Conservation (phyloP, 2,113 vertebrate genomes). For the Forbesichthys papilliferus region DNA sequence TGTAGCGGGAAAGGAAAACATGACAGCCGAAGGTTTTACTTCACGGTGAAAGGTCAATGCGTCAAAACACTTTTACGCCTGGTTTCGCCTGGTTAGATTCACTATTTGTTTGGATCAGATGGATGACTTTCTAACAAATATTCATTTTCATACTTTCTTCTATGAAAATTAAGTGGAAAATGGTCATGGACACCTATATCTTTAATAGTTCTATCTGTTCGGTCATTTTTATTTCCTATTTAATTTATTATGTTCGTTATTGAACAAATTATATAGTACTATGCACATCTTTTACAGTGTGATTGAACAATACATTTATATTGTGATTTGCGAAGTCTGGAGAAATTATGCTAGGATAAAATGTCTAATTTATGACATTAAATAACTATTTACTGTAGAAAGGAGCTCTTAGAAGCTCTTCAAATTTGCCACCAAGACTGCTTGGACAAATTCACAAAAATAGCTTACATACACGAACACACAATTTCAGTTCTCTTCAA, state of each 20-base stretch:
- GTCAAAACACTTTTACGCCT: neutral
- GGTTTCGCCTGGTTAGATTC: neutral
- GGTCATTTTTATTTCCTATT: neutral
- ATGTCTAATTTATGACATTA: constrained; percentile 7
- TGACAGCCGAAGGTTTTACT: neutral
- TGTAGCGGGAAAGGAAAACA: constrained; percentile 38
- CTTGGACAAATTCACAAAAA: constrained; percentile 6
- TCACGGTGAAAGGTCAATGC: neutral
- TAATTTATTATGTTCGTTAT: constrained; percentile 7
- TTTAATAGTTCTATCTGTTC: neutral
- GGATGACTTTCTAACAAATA: constrained; percentile 4
- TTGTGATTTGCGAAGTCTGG: neutral
- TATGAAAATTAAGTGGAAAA: too few species aligned
- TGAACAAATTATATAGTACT: constrained; percentile 3
- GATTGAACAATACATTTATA: constrained; percentile 1
- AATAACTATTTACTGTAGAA: constrained; percentile 6
- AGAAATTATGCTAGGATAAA: constrained; percentile 19
- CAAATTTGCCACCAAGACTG: constrained; percentile 17
- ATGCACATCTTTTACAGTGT: constrained; percentile 2
- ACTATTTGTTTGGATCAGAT: constrained; percentile 11
- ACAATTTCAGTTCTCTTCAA: constrained; percentile 9
- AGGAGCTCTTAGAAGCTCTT: neutral
- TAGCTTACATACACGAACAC: neutral
- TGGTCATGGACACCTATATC: neutral
- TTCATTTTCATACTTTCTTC: neutral